Evolutionary conservation across 2,113 vertebrate species (phyloP).

Genomic region (Agapornis roseicollis): DNA sequence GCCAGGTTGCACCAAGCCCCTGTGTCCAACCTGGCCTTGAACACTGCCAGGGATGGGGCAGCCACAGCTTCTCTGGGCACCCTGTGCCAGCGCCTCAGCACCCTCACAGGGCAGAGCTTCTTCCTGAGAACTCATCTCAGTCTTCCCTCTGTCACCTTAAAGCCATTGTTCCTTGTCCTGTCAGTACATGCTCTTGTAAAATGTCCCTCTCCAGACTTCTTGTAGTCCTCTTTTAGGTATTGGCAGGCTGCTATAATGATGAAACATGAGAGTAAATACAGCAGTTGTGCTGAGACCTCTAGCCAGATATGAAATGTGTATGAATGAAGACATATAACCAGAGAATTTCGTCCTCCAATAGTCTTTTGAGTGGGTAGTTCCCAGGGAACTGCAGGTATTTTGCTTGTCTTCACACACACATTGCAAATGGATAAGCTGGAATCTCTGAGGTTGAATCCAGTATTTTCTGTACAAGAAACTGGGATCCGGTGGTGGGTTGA

Average conservation of each 20-base stretch:
- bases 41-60: background rate
- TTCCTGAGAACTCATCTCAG: background rate
- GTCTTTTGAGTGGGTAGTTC: background rate
- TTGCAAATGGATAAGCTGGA: fast-evolving
- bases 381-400: background rate
- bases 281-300: background rate
- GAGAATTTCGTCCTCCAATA: background rate
- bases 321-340: background rate
- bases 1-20: background rate
- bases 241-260: background rate
- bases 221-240: background rate
- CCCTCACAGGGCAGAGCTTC: background rate
- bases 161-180: background rate
- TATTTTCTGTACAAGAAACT: background rate
- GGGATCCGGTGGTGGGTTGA: background rate
- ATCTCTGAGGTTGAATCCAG: background rate
- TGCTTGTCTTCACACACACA: background rate
- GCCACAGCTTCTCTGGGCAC: background rate
- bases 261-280: background rate
- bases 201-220: background rate
- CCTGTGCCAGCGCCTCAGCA: background rate
- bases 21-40: background rate
- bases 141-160: background rate
- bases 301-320: background rate
- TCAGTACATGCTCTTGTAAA: background rate